These are phyloP conservation scores for Isurus oxyrinchus DNA, from an alignment of 2,113 vertebrate species.

Conservation along the genomic window DNA sequence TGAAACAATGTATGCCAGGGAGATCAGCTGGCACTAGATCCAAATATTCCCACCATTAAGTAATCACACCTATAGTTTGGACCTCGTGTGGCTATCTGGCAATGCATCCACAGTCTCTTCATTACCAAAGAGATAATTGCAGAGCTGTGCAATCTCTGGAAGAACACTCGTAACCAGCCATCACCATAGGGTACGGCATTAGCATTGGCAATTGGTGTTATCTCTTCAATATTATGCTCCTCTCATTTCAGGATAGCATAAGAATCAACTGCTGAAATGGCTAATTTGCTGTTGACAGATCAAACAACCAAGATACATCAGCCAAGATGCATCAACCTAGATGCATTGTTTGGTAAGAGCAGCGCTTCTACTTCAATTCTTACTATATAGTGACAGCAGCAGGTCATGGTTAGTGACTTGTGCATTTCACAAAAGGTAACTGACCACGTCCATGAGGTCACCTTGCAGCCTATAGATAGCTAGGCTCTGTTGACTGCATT, in stretches of 20 bases:
- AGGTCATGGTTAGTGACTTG: neutral
- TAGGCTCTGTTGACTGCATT: neutral
- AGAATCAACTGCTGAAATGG: neutral
- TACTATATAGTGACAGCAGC: neutral
- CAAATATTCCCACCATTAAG: neutral
- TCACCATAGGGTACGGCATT: neutral
- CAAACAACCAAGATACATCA: neutral
- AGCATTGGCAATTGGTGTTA: neutral
- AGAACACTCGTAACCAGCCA: neutral
- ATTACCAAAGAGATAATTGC: neutral
- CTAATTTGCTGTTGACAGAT: neutral
- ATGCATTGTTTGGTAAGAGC: neutral
- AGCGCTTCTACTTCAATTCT: neutral
- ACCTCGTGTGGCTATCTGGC: neutral
- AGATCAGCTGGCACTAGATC: neutral
- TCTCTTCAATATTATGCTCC: neutral
- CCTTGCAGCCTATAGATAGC: neutral
- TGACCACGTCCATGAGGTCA: neutral
- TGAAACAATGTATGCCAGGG: neutral
- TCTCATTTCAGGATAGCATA: neutral
- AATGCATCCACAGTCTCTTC: neutral
- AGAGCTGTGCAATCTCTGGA: neutral
- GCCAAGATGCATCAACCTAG: neutral
- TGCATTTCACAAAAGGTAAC: neutral
- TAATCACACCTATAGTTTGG: neutral